Conservation (phyloP, 2,113 vertebrate genomes). For the Lamprologus callipterus region DNA sequence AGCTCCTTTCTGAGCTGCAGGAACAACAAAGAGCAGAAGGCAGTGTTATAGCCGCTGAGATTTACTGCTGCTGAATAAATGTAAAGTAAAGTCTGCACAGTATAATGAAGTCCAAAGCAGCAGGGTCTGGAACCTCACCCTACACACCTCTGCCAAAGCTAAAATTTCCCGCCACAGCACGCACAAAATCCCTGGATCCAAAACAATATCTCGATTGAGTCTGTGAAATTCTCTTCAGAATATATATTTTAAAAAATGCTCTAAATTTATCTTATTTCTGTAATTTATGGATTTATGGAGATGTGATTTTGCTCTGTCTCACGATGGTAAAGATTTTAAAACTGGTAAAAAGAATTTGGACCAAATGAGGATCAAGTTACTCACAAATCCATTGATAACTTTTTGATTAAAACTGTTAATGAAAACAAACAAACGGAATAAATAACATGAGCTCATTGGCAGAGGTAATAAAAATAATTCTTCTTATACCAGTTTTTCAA, state of each 20-base stretch:
- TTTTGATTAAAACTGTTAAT: neutral
- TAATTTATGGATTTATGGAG: neutral
- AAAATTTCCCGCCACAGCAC: neutral
- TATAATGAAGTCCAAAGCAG: neutral
- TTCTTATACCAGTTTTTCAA: neutral
- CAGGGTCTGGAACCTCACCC: neutral
- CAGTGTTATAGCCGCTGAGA: neutral
- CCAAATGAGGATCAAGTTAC: neutral
- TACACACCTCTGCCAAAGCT: neutral
- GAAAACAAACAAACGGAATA: neutral
- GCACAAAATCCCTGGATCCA: neutral
- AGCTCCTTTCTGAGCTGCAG: slow-evolving; percentile 40
- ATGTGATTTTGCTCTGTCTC: rapidly evolving
- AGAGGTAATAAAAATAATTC: neutral
- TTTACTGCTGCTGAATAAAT: neutral
- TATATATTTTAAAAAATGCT: neutral
- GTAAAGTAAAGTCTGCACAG: neutral
- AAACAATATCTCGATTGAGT: neutral
- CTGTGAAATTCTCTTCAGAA: neutral
- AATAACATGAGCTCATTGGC: neutral
- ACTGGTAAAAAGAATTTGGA: neutral
- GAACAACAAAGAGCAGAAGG: slow-evolving; percentile 1
- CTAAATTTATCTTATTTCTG: neutral
- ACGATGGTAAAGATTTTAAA: neutral
- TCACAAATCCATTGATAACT: neutral